Evolutionary conservation across 2,113 vertebrate species (phyloP).

Genomic region (Plecturocebus donacophilus): DNA sequence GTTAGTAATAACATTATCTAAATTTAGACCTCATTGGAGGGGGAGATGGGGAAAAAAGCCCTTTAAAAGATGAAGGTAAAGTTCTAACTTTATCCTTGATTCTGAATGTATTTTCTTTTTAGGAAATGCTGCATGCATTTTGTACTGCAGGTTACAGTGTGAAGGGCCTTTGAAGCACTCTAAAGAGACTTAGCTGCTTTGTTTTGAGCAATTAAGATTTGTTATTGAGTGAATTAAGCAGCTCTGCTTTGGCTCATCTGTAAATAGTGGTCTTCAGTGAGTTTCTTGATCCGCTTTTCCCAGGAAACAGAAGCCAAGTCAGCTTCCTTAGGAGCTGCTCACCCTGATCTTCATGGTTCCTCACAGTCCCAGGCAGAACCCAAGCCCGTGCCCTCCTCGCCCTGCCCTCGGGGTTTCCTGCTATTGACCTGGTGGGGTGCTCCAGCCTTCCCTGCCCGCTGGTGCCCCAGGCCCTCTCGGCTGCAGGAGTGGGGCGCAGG

Average conservation of each 20-base stretch:
- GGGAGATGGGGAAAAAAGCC: neutral
- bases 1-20: slow-evolving; percentile 11
- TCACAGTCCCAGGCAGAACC: neutral
- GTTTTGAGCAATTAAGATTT: slow-evolving; percentile 65
- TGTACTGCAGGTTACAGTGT: neutral
- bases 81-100: slow-evolving; percentile 29
- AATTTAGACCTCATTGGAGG: neutral
- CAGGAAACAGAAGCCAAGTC: neutral
- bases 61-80: neutral
- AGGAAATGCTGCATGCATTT: neutral
- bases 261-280: neutral
- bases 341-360: neutral
- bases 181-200: slow-evolving; percentile 59
- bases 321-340: neutral
- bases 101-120: neutral
- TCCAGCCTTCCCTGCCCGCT: neutral
- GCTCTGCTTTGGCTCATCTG: slow-evolving; percentile 1
- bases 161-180: neutral
- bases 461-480: neutral
- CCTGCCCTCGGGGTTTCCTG: slow-evolving; percentile 34
- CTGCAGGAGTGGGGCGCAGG: neutral
- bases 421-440: neutral
- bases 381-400: neutral
- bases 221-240: slow-evolving; percentile 47
- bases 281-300: neutral